Evolutionary conservation across 2,888 invertebrate genomes (phyloP), one percentile per base, ranked within the genome.

Genomic region (Thymelicus lineola): DNA sequence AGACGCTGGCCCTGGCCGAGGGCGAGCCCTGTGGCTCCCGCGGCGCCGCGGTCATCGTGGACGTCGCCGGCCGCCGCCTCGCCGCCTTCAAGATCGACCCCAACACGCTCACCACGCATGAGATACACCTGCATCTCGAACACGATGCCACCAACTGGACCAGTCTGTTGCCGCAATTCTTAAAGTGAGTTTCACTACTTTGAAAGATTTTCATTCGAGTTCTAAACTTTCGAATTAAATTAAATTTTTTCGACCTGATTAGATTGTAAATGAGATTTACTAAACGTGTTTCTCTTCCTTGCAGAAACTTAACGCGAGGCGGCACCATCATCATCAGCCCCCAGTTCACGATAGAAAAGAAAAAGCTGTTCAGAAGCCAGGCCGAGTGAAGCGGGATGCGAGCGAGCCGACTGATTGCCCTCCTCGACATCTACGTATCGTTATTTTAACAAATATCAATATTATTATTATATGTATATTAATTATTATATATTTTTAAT

Each of bases 111-210:
- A 97, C 98, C 73, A 98, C 98, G 74, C 98, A 98, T 88, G 98
- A 98, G 91, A 95, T 98, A 80, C 97, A 97, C 90, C 94, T 98
- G 76, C 98, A 97, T 65, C 94, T 98, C 78, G 97, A 97, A 87
- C 98, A 98, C 86, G 97, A 97, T 84, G 95, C 96, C 73, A 96
- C 97, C 80, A 96, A 97, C 84, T 98, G 98, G 98, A 97, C 97
- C 79, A 96, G 96, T 80, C 95, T 97, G 85, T 94, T 98, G 90
- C 97, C 97, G 88, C 97, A 98, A 90, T 97, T 98, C 91, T 95
- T 98, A 90, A 97, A 97, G 97, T 97, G 91, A 97, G 97, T 96
- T 76, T 76, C 71, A 12, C 42, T 28, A 28, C 4, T 1, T 10
- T 42, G 3, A 2, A 12, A 42, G 0, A 42, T 12, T 42, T 42